Conservation (phyloP, 64 coral and sea anemone species). For the Trachythela sp. region DNA sequence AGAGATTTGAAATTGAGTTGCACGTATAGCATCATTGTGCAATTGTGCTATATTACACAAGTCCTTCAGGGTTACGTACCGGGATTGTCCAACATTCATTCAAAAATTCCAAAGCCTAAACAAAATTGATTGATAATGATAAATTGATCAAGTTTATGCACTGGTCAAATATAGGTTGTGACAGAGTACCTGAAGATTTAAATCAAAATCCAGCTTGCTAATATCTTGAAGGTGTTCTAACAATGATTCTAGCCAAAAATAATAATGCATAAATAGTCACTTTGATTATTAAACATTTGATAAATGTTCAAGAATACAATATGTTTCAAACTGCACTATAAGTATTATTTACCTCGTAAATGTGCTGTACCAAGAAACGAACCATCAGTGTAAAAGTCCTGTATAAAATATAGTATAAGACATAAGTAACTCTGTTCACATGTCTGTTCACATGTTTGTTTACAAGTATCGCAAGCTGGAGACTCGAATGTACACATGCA, state of each 20-base stretch:
- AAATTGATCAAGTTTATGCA: neutral
- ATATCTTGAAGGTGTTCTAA: neutral
- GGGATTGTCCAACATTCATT: conserved; percentile 6
- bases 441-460: no score
- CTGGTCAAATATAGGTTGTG: neutral
- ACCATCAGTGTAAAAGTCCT: conserved; percentile 5
- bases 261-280: neutral
- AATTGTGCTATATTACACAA: no score
- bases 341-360: conserved; percentile 5
- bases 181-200: conserved; percentile 1
- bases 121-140: neutral
- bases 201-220: conserved; percentile 19
- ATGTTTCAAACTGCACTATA: neutral
- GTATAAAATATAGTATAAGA: neutral
- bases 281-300: neutral
- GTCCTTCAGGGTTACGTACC: neutral
- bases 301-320: neutral
- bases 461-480: no score
- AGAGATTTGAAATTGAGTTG: neutral
- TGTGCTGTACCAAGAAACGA: neutral
- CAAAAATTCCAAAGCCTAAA: neutral
- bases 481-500: no score
- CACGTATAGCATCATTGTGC: no score
- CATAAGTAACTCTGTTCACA: no score
- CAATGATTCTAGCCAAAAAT: neutral